Conservation (phyloP, 2,797 vertebrate species). For the Dendrocincla tyrannina region DNA sequence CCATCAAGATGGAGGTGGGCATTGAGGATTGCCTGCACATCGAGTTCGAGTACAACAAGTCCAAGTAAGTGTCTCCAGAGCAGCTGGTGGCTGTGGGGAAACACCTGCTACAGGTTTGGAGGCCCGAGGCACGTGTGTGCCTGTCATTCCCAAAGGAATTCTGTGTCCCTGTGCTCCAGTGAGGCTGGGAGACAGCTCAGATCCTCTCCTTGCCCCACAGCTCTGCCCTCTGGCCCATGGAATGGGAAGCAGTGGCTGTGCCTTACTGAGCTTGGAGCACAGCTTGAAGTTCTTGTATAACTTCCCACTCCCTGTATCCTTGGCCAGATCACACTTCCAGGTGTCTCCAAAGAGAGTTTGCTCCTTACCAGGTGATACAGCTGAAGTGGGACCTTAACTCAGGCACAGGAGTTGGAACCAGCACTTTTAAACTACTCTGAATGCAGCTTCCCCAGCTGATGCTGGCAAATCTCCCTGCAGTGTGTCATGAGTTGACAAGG, state of each 20-base stretch:
- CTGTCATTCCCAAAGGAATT: neutral
- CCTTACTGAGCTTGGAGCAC: neutral
- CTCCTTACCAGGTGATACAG: neutral
- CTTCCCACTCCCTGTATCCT: neutral
- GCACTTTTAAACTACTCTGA: neutral
- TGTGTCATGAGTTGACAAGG: neutral
- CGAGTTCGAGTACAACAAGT: slow-evolving; percentile 99
- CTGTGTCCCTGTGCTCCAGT: neutral
- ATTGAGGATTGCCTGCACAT: slow-evolving; percentile 99
- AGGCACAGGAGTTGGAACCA: neutral
- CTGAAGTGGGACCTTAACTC: neutral
- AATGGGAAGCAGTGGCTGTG: neutral
- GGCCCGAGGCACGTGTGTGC: neutral
- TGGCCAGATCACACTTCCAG: neutral
- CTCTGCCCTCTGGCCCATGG: neutral
- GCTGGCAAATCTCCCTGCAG: neutral
- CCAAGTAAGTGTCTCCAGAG: slow-evolving; percentile 85
- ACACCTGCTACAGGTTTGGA: neutral
- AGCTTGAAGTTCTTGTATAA: neutral
- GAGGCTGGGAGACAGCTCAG: neutral
- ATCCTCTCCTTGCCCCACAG: neutral
- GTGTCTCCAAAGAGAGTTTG: neutral
- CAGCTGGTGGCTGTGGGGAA: neutral
- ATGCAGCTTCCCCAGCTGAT: neutral
- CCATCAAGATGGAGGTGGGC: slow-evolving; percentile 99